A percentile compares a stretch with the other conserved stretches of the same genome.
Evolutionary conservation across 1,140 invertebrate species (phyloP).

Genomic region (Nautilus pompilius): DNA sequence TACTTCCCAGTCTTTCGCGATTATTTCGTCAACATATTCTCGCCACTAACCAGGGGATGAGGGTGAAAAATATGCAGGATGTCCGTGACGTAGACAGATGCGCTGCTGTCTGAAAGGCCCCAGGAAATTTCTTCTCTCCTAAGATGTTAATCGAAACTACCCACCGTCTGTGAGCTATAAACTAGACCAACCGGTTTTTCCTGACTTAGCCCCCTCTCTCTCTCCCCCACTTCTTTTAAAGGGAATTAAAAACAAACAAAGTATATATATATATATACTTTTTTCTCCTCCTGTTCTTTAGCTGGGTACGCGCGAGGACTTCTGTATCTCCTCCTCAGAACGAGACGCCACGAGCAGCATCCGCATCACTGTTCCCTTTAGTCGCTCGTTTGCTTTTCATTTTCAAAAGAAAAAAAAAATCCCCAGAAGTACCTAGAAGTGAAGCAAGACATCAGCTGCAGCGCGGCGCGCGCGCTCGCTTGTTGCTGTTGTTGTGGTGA

Average conservation of each 20-base stretch:
- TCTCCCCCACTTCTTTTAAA: background rate
- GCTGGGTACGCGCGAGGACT: background rate
- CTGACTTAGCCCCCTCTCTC: background rate
- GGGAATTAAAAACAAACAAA: background rate
- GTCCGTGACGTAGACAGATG: too few relatives aligned
- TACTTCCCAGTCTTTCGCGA: too few relatives aligned
- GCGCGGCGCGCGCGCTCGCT: background rate
- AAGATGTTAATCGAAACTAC: too few relatives aligned
- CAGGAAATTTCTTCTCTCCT: too few relatives aligned
- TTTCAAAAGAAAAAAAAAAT: background rate
- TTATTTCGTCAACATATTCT: too few relatives aligned
- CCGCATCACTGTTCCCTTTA: background rate
- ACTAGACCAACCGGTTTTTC: too few relatives aligned
- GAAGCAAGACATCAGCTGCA: background rate
- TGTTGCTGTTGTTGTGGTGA: too few relatives aligned
- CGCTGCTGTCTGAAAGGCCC: too few relatives aligned
- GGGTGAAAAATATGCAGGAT: too few relatives aligned
- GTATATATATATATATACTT: background rate
- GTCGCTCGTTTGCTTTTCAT: background rate
- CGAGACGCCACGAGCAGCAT: background rate
- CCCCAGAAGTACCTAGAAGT: background rate
- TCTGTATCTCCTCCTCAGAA: background rate
- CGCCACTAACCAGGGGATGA: too few relatives aligned
- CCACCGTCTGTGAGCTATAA: too few relatives aligned
- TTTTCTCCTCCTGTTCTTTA: background rate